Evolutionary conservation across 2,888 invertebrate species (phyloP).

Genomic region (Rhingia campestris): DNA sequence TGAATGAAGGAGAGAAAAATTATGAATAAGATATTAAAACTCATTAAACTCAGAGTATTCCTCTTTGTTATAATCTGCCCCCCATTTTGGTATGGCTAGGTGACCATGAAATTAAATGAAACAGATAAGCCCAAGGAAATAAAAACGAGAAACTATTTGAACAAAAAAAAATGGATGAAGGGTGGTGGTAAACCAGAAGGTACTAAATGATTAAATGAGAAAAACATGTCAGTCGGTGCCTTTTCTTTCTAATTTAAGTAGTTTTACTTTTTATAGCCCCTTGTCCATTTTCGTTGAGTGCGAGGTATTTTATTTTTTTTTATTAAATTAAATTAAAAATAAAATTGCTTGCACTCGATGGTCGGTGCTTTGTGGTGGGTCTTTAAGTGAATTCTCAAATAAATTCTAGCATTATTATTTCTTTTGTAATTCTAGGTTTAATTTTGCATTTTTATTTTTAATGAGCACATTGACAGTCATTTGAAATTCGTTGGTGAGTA

Average conservation of each 20-base stretch:
- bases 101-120: constrained; percentile 51
- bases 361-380: constrained; percentile 11
- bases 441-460: constrained; percentile 3
- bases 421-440: constrained; percentile 6
- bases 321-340: constrained; percentile 15
- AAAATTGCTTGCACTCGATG: constrained; percentile 5
- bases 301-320: constrained; percentile 21
- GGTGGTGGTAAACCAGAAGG: constrained; percentile 30
- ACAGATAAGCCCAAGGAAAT: constrained; percentile 46
- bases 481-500: constrained; percentile 13
- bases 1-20: not conserved
- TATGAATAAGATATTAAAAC: constrained; percentile 49
- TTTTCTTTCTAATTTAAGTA: constrained; percentile 51
- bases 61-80: not conserved
- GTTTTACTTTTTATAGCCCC: not conserved
- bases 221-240: constrained; percentile 54
- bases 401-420: constrained; percentile 12
- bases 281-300: constrained; percentile 1
- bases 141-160: constrained; percentile 19
- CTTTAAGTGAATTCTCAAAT: constrained; percentile 5
- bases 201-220: constrained; percentile 49
- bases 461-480: constrained; percentile 13
- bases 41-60: constrained; percentile 23
- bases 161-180: not conserved
- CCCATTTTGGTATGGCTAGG: not conserved